These are phyloP conservation scores for Cylindroiulus punctatus DNA, from an alignment of 2,888 invertebrate genomes.

Conservation along the genomic window DNA sequence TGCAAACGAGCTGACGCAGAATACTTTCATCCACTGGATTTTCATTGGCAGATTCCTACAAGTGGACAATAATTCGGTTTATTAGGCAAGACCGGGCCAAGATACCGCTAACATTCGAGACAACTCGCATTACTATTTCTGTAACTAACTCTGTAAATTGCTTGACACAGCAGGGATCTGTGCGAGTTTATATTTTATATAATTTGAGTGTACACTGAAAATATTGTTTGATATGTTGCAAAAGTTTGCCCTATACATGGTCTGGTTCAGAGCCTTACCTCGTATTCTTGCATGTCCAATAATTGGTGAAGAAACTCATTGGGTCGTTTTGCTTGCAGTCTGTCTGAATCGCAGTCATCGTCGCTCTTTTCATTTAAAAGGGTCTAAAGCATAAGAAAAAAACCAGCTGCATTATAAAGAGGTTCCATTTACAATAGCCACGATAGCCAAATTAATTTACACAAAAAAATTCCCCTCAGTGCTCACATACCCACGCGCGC, in stretches of 20 bases:
- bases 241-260: too few relatives aligned
- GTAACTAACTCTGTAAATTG: too few relatives aligned
- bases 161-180: too few relatives aligned
- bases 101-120: neutral
- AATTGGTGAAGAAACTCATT: slow-evolving; percentile 74
- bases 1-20: slow-evolving; percentile 51
- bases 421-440: too few relatives aligned
- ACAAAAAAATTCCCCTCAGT: too few relatives aligned
- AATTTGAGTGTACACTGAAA: too few relatives aligned
- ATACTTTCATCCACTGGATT: slow-evolving; percentile 46
- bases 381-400: slow-evolving; percentile 51
- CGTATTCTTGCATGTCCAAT: slow-evolving; percentile 65
- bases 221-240: too few relatives aligned
- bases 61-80: neutral
- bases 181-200: too few relatives aligned
- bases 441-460: too few relatives aligned
- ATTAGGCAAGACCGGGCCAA: neutral
- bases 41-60: neutral
- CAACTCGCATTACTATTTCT: neutral
- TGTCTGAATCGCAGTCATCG: slow-evolving; percentile 72
- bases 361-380: slow-evolving; percentile 78
- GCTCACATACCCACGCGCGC: too few relatives aligned
- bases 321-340: slow-evolving; percentile 59
- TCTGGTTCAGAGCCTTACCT: neutral
- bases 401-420: neutral